Base-by-base conservation (phyloP, 2,113 vertebrate species). In the Tautogolabrus adspersus region DNA sequence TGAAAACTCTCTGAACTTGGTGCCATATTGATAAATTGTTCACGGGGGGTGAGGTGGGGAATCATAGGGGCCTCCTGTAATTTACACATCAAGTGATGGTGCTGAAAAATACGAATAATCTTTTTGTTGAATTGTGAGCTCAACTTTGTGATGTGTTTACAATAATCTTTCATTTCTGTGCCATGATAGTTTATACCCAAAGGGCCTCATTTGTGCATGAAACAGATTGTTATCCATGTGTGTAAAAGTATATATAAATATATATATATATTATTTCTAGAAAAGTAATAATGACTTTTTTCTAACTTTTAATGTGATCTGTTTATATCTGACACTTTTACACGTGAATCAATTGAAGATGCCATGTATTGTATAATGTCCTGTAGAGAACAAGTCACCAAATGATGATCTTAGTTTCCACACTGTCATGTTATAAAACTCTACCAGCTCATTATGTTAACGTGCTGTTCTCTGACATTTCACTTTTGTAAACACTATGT, bases 401-500 rank as follows among this genome's bases (percentile, higher is more conserved):
- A 62, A 69, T 68, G 49, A 75, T 75, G 72, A 63, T 60, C 62
- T 87, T 68, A 81, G 81, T 87, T 87, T 83, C 10, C 72, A 80
- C 76, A 71, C 73, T 61, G 75, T 82, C 26, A 77, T 46, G 22
- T 78, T 66, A 44, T 30, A 34, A 78, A 85, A 83, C 61, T 68
- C 57, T 76, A 89, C 75, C 87, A 87, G 80, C 85, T 47, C 77
- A 56, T 82, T 66, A 71, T 78, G 86, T 76, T 12, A 75, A 88
- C 85, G 54, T 86, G 76, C 61, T 89, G 86, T 81, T 85, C 8
- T 77, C 72, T 75, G 78, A 84, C 57, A 72, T 82, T 78, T 59
- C 72, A 83, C 79, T 92, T 92, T 89, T 92, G 90, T 85, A 92
- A 87, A 81, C 85, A 84, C 70, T 74, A 84, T 85, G 81, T 91